Evolutionary conservation across 2,888 invertebrate species (phyloP).

Genomic region (Trichopria drosophilae): DNA sequence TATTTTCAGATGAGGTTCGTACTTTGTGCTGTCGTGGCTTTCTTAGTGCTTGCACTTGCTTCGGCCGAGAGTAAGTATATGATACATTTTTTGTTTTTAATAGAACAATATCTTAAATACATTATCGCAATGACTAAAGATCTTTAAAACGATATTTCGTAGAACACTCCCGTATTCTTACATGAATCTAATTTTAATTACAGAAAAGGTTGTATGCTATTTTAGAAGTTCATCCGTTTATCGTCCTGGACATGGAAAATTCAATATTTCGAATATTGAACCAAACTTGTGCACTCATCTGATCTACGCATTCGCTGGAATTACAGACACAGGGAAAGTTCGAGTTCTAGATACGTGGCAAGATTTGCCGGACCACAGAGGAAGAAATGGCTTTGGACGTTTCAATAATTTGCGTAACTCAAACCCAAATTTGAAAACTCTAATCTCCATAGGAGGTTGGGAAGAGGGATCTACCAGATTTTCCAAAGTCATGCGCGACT

Average conservation of each 20-base stretch:
- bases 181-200: no score
- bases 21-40: no score
- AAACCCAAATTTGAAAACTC: conserved; percentile 62
- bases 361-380: conserved; percentile 63
- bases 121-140: no score
- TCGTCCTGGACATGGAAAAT: conserved; percentile 67
- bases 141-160: no score
- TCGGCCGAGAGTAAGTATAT: no score
- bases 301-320: conserved; percentile 75
- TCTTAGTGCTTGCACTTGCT: no score
- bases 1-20: no score
- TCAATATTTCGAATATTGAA: conserved; percentile 68
- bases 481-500: conserved; percentile 63
- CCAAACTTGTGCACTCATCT: conserved; percentile 74
- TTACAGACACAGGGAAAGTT: conserved; percentile 61
- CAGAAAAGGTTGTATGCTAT: conserved; percentile 75
- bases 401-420: conserved; percentile 63
- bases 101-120: no score
- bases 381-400: conserved; percentile 61
- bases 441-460: conserved; percentile 74
- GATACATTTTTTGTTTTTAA: no score
- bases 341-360: conserved; percentile 65
- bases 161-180: no score
- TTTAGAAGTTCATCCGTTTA: conserved; percentile 78
- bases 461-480: conserved; percentile 67